Evolutionary conservation across 2,113 vertebrate genomes (phyloP), one percentile per base, ranked within the genome.

Genomic region (Dissostichus mawsoni): DNA sequence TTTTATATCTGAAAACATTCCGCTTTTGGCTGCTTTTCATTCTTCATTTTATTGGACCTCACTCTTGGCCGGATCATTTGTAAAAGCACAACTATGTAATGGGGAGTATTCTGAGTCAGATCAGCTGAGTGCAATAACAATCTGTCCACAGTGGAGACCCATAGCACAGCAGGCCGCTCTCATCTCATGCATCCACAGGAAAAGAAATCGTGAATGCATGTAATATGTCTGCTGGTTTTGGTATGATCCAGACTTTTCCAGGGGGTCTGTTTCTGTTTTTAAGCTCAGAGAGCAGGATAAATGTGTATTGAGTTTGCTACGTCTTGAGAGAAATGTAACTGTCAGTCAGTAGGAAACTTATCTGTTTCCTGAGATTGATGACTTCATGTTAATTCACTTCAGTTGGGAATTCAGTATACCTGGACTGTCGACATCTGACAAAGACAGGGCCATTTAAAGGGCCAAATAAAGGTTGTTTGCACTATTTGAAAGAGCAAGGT

Each of bases 261-360:
- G 80, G 76, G 53, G 78, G 78, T 90, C 89, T 89, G 90, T 84
- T 91, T 91, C 88, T 85, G 82, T 86, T 90, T 90, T 92, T 89
- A 69, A 86, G 69, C 77, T 58, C 81, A 82, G 53, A 69, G 45
- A 68, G 48, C 65, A 68, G 74, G 85, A 65, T 55, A 79, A 73
- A 33, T 68, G 71, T 76, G 50, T 74, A 57, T 74, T 72, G 76
- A 65, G 76, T 71, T 75, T 80, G 64, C 74, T 62, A 84, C 20
- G 51, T 74, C 81, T 64, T 78, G 29, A 53, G 65, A 80, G 81
- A 62, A 73, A 76, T 87, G 87, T 75, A 76, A 14, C 64, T 87
- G 17, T 55, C 33, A 53, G 74, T 84, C 88, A 88, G 77, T 62
- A 80, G 76, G 86, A 91, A 85, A 83, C 59, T 64, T 82, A 80